phyloP scores from a whole-genome alignment of 2,113 vertebrate species.

The Odobenus rosmarus region DNA sequence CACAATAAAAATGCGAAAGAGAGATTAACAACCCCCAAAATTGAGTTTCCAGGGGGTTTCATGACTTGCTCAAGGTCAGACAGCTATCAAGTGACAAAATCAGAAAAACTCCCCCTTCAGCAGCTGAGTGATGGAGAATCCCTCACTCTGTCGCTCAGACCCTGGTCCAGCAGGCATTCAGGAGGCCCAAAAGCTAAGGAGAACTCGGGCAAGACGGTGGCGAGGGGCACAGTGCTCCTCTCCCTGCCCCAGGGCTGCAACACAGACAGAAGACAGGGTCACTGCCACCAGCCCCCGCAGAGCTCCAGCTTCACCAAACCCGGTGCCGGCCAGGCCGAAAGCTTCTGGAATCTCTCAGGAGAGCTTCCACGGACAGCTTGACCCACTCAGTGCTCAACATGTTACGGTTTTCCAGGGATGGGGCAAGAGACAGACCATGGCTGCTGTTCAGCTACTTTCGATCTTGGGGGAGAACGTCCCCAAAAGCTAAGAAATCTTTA shows the following conservation, averaged over 20 bases:
- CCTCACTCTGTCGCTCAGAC: neutral
- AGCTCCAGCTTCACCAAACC: neutral
- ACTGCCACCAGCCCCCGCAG: neutral
- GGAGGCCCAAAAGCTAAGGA: neutral
- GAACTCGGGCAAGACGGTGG: neutral
- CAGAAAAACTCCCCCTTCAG: neutral
- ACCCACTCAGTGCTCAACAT: rapidly evolving
- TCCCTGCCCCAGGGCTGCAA: neutral
- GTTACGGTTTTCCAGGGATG: neutral
- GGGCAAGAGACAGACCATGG: neutral
- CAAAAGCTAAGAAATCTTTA: neutral
- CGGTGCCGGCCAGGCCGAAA: neutral
- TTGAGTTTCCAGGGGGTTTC: rapidly evolving
- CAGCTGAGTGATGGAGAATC: neutral
- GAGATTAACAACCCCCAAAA: neutral
- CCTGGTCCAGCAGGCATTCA: neutral
- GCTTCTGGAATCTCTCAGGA: neutral
- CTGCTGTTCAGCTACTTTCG: neutral
- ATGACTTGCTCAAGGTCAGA: neutral
- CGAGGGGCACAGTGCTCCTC: neutral
- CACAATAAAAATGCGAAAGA: neutral
- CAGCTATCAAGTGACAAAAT: neutral
- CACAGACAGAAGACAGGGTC: neutral
- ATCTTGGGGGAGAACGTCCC: neutral
- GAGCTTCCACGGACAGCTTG: neutral